These are phyloP conservation scores for Malurus elegans DNA, from an alignment of 2,113 vertebrate genomes.

Conservation along the genomic window DNA sequence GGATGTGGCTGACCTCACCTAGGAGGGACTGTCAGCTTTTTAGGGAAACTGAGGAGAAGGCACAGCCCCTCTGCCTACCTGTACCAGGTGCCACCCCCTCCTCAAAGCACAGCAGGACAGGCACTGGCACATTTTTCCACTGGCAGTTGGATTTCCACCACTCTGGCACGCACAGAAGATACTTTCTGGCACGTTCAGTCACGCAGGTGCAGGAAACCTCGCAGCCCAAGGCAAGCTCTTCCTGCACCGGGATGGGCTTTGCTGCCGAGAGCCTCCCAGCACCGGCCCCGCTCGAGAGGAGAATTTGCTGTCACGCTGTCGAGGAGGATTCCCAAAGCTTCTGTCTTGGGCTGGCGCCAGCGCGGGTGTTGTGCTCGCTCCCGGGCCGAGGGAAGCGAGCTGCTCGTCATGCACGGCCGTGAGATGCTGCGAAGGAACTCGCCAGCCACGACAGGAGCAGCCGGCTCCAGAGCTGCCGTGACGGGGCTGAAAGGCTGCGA, in stretches of 20 bases:
- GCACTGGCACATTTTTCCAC: background rate
- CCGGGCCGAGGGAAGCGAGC: background rate
- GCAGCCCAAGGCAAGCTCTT: background rate
- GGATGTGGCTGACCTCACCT: background rate
- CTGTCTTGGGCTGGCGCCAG: background rate
- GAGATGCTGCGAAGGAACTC: background rate
- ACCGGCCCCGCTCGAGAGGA: background rate
- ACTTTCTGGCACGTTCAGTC: background rate
- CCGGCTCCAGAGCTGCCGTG: background rate
- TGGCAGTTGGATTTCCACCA: background rate
- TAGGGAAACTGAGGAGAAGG: background rate
- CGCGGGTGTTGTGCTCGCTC: background rate
- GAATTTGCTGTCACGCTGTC: background rate
- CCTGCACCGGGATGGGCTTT: rapidly evolving
- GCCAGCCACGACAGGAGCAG: background rate
- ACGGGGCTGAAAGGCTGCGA: rapidly evolving
- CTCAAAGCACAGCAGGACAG: rapidly evolving
- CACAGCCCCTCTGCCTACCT: background rate
- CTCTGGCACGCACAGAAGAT: background rate
- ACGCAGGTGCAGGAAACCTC: background rate
- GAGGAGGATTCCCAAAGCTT: slow-evolving; percentile 37
- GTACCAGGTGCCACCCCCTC: background rate
- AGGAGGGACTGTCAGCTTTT: background rate
- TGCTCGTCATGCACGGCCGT: background rate
- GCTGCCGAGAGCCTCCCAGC: background rate